phyloP scores from a whole-genome alignment of 2,797 vertebrate species.

The Gorsachius magnificus region DNA sequence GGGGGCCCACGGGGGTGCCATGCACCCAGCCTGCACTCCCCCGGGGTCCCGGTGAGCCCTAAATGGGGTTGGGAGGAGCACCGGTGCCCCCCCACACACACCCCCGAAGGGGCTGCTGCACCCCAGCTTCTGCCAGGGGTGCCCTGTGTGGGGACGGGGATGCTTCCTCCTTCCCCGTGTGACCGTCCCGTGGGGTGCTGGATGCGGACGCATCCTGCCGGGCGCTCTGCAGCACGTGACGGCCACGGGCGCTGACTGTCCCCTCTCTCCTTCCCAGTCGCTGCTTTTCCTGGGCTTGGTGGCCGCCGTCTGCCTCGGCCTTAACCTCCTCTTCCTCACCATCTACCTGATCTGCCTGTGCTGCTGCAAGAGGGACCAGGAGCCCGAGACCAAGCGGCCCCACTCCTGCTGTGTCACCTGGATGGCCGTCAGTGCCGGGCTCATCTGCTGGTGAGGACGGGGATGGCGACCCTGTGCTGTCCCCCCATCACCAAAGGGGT shows the following conservation, averaged over 20 bases:
- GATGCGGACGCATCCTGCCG: not conserved
- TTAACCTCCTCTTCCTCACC: constrained; percentile 85
- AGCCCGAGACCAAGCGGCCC: constrained; percentile 81
- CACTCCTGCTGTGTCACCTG: constrained; percentile 87
- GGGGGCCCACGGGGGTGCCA: too few species aligned
- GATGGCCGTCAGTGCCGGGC: constrained; percentile 84
- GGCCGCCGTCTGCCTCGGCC: constrained; percentile 81
- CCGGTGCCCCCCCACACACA: not conserved
- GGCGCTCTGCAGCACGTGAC: not conserved
- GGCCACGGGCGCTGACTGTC: not conserved
- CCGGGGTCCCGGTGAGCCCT: not conserved
- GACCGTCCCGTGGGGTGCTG: not conserved
- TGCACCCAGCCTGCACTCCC: not conserved
- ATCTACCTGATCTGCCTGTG: constrained; percentile 85
- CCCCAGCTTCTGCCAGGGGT: fast-evolving
- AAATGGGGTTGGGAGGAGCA: not conserved
- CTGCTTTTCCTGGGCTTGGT: constrained; percentile 85
- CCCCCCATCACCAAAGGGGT: not conserved
- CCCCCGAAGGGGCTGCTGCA: not conserved
- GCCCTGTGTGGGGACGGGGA: fast-evolving
- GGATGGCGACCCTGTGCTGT: fast-evolving
- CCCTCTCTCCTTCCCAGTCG: constrained; percentile 73
- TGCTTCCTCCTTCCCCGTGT: not conserved
- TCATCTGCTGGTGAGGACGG: constrained; percentile 89
- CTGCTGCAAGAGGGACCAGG: constrained; percentile 79